Percentiles rank a stretch among this genome's conserved stretches.
These are phyloP conservation scores for Oligia fasciuncula DNA, from an alignment of 2,888 invertebrate species.

Conservation along the genomic window DNA sequence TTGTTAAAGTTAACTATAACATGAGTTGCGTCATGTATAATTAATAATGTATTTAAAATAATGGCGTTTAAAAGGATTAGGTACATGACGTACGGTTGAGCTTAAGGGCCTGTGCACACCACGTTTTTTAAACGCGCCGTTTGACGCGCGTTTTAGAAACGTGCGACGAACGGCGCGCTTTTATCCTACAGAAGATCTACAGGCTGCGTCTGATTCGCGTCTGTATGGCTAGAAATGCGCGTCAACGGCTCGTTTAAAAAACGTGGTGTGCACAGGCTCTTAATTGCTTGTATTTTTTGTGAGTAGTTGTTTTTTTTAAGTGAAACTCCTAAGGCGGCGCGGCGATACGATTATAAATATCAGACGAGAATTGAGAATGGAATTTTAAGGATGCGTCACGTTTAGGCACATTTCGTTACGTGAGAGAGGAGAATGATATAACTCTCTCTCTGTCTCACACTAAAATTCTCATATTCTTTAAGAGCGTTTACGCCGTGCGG, in stretches of 20 bases:
- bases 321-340: background rate
- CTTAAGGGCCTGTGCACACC: too few relatives aligned
- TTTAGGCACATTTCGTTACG: background rate
- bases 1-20: constrained; percentile 70
- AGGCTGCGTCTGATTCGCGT: too few relatives aligned
- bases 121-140: too few relatives aligned
- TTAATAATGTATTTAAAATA: constrained; percentile 55
- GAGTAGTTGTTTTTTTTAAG: background rate
- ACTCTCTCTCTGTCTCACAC: background rate
- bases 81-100: background rate
- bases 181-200: too few relatives aligned
- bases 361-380: background rate
- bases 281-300: background rate
- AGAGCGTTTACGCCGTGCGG: too few relatives aligned
- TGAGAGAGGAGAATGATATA: background rate
- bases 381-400: background rate
- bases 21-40: constrained; percentile 67
- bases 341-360: background rate
- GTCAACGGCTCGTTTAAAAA: too few relatives aligned
- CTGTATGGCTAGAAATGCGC: too few relatives aligned
- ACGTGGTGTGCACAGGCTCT: too few relatives aligned
- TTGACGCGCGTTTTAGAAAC: too few relatives aligned
- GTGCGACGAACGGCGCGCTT: too few relatives aligned
- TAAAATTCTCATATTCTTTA: background rate
- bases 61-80: constrained; percentile 11